Evolutionary conservation across 2,888 invertebrate genomes (phyloP).

Genomic region (Nycteola revayana): DNA sequence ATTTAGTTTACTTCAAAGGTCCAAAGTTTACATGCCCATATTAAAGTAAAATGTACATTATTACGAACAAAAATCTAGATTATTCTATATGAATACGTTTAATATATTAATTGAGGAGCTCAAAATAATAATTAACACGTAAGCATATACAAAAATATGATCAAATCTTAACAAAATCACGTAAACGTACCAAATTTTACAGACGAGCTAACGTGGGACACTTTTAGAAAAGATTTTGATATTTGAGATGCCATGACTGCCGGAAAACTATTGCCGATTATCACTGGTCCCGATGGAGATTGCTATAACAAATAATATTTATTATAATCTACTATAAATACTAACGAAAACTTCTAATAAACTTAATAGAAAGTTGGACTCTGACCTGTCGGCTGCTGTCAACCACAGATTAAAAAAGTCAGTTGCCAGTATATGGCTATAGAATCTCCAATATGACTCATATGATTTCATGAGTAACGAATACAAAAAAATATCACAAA

Average conservation of each 20-base stretch:
- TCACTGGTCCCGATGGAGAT: slow-evolving; percentile 30
- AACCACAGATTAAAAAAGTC: slow-evolving; percentile 26
- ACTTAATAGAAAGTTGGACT: slow-evolving; percentile 69
- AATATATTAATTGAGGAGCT: too few species aligned
- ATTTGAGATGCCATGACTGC: slow-evolving; percentile 70
- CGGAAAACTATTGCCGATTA: slow-evolving; percentile 27
- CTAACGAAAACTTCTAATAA: slow-evolving; percentile 47
- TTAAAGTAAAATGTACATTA: slow-evolving; percentile 7
- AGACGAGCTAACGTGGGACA: slow-evolving; percentile 57
- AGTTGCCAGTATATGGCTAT: too few species aligned
- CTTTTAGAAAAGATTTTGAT: slow-evolving; percentile 68
- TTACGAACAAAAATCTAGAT: slow-evolving; percentile 1
- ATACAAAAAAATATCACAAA: too few species aligned
- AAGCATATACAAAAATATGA: neutral
- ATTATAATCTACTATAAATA: slow-evolving; percentile 33
- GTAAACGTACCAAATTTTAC: slow-evolving; percentile 66
- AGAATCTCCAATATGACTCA: too few species aligned
- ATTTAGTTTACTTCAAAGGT: slow-evolving; percentile 40
- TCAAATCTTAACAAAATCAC: slow-evolving; percentile 1
- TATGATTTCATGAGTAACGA: too few species aligned
- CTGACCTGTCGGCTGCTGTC: slow-evolving; percentile 57
- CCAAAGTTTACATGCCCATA: slow-evolving; percentile 54
- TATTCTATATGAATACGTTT: too few species aligned
- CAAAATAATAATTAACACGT: too few species aligned
- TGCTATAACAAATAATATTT: slow-evolving; percentile 40